phyloP scores from a whole-genome alignment of 2,797 vertebrate species.

The Momotus momota region DNA sequence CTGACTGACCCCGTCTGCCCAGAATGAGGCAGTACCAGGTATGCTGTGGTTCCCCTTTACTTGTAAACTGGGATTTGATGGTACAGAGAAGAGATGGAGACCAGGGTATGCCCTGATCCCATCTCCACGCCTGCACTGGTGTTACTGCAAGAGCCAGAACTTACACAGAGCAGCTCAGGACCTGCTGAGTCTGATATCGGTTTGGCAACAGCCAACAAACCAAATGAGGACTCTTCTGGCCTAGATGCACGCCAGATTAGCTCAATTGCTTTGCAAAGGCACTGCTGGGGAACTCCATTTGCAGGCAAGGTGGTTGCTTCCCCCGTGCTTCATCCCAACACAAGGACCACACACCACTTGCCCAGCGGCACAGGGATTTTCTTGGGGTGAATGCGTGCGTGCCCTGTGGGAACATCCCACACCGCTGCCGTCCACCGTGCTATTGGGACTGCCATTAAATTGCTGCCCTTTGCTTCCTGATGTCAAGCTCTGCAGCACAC shows the following conservation, averaged over 20 bases:
- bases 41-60: background rate
- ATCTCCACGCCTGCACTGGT: background rate
- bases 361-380: rapidly evolving
- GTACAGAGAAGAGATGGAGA: background rate
- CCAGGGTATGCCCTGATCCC: background rate
- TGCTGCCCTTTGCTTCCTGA: background rate
- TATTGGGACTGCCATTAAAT: background rate
- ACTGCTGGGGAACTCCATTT: rapidly evolving
- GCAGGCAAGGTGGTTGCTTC: background rate
- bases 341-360: rapidly evolving
- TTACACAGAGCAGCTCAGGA: background rate
- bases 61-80: rapidly evolving
- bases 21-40: rapidly evolving
- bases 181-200: background rate
- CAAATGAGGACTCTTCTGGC: background rate
- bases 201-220: background rate
- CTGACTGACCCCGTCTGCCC: background rate
- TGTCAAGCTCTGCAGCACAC: background rate
- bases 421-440: rapidly evolving
- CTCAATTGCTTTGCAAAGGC: background rate
- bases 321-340: background rate
- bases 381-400: rapidly evolving
- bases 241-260: background rate
- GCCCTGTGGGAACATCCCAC: rapidly evolving
- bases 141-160: background rate